Conservation (phyloP, 2,888 invertebrate genomes). For the Eilema depressum region DNA sequence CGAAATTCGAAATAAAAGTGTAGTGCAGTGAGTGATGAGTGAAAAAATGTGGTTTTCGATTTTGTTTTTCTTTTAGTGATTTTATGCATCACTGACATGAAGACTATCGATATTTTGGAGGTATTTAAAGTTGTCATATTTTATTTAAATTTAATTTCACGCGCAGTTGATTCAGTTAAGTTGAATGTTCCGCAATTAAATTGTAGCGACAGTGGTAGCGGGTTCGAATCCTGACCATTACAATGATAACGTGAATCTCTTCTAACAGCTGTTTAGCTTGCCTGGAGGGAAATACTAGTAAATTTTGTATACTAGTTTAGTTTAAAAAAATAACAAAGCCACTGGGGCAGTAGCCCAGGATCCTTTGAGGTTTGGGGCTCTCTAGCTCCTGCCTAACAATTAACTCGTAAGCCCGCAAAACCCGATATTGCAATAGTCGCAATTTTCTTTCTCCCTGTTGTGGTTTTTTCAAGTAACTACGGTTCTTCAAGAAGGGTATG, state of each 20-base stretch:
- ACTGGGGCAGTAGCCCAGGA: too few species aligned
- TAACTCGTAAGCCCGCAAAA: too few species aligned
- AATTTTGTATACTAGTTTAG: too few species aligned
- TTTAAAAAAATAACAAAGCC: too few species aligned
- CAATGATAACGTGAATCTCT: not conserved
- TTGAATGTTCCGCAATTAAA: constrained; percentile 22
- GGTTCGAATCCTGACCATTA: not conserved
- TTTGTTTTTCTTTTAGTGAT: constrained; percentile 45
- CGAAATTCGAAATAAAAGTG: constrained; percentile 39
- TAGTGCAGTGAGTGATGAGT: constrained; percentile 49
- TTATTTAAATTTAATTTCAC: constrained; percentile 25
- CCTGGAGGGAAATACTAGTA: not conserved
- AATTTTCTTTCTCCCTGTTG: too few species aligned
- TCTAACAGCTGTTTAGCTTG: not conserved
- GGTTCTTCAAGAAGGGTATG: too few species aligned
- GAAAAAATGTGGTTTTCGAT: constrained; percentile 52
- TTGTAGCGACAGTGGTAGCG: not conserved
- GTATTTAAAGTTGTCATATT: constrained; percentile 46
- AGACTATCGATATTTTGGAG: constrained; percentile 64
- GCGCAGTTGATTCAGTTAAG: constrained; percentile 32
- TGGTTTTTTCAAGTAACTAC: too few species aligned
- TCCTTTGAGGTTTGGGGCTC: too few species aligned
- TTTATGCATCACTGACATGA: constrained; percentile 51
- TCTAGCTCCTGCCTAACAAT: too few species aligned
- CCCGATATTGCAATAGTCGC: too few species aligned